Evolutionary conservation across 2,113 vertebrate genomes (phyloP).

Genomic region (Albula goreensis): DNA sequence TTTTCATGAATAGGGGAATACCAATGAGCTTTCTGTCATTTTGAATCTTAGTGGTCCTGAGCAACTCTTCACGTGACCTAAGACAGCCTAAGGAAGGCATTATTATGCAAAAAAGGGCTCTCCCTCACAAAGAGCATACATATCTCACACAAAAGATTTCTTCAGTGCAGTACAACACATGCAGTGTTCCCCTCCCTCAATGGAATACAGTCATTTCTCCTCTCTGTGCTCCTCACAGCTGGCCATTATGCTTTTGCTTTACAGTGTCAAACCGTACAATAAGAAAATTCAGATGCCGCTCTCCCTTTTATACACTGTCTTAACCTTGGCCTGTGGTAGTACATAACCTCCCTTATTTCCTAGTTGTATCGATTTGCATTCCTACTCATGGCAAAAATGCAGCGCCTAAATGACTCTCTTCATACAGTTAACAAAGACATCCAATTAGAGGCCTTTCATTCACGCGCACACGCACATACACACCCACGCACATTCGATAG

Average conservation of each 20-base stretch:
- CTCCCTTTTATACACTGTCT: conserved; percentile 45
- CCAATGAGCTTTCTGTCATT: conserved; percentile 33
- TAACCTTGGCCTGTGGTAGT: conserved; percentile 38
- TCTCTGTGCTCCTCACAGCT: conserved; percentile 62
- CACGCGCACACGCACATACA: not conserved
- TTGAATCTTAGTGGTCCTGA: conserved; percentile 54
- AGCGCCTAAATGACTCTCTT: conserved; percentile 12
- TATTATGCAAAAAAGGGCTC: conserved; percentile 84
- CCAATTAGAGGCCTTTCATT: not conserved
- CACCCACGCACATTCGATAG: not conserved
- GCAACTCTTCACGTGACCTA: conserved; percentile 62
- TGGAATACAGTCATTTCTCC: conserved; percentile 64
- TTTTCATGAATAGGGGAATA: conserved; percentile 24
- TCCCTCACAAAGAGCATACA: conserved; percentile 77
- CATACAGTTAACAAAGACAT: conserved; percentile 3
- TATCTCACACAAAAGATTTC: conserved; percentile 78
- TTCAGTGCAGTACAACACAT: conserved; percentile 68
- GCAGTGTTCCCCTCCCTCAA: conserved; percentile 61
- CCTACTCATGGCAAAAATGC: not conserved
- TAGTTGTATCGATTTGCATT: not conserved
- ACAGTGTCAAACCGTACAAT: conserved; percentile 46
- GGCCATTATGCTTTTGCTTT: conserved; percentile 47
- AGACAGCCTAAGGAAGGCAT: conserved; percentile 73
- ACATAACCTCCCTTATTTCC: conserved; percentile 42
- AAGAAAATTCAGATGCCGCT: conserved; percentile 50